These are phyloP conservation scores for Calliphora vicina DNA, from an alignment of 1,140 invertebrate genomes.

Conservation along the genomic window DNA sequence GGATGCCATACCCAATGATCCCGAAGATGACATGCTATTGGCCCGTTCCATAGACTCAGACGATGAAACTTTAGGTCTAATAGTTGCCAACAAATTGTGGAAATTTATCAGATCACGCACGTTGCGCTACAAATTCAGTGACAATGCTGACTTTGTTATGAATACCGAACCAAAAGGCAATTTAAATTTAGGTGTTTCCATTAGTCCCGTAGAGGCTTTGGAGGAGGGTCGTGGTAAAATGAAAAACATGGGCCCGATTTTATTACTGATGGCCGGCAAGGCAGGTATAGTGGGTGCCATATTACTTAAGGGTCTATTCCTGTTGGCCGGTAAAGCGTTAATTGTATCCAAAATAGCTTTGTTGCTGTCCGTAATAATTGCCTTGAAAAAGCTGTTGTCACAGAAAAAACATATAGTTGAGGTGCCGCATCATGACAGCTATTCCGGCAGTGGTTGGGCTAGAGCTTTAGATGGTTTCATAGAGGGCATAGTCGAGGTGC, in stretches of 20 bases:
- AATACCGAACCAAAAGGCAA: conserved; percentile 75
- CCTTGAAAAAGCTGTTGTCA: conserved; percentile 82
- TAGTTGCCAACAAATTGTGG: conserved; percentile 77
- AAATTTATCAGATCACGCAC: conserved; percentile 76
- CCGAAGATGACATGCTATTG: conserved; percentile 56
- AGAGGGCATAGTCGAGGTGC: conserved; percentile 58
- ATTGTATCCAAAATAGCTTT: conserved; percentile 84
- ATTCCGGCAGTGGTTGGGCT: conserved; percentile 68
- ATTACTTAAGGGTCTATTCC: conserved; percentile 80
- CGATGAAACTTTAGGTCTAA: conserved; percentile 74
- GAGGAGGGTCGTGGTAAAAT: conserved; percentile 74
- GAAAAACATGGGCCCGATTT: conserved; percentile 76
- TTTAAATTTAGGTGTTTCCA: conserved; percentile 74
- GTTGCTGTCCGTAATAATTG: conserved; percentile 79
- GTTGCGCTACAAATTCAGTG: conserved; percentile 73
- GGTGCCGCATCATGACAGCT: conserved; percentile 70
- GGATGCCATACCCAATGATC: conserved; percentile 54
- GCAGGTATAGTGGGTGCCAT: conserved; percentile 80
- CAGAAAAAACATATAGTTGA: conserved; percentile 78
- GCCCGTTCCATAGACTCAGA: conserved; percentile 67
- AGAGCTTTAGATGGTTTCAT: conserved; percentile 67
- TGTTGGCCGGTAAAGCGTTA: conserved; percentile 83
- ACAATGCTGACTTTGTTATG: conserved; percentile 79
- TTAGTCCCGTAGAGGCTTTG: conserved; percentile 69
- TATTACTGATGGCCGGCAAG: conserved; percentile 80